Base-by-base conservation (phyloP, 1,140 invertebrate species). In the Andricus grossulariae region DNA sequence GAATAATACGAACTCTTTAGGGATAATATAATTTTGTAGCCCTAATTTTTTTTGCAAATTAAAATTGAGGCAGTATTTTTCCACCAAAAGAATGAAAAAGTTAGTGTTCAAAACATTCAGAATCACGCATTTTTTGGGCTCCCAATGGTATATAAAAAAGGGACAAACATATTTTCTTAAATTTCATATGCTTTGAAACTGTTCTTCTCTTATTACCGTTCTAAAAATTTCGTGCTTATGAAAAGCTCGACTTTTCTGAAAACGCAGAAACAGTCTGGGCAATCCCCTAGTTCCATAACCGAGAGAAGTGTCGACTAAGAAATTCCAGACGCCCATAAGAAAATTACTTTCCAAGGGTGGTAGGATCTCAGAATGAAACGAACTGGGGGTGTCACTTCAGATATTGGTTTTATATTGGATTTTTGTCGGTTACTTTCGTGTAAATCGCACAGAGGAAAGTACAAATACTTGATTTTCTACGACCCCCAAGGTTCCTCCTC, bases 381-480 rank as follows among this genome's bases (percentile, higher is more conserved):
- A 74, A 71, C 54, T n/a, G 51, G 71, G 74, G 76, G 72, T 79
- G 79, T 82, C 77, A 84, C 74, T 86, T 82, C 78, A 77, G 83
- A 83, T 86, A 86, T 86, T 86, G 83, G 80, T 84, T 86, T 86
- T 86, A 86, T 86, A 86, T 86, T 86, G 80, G 83, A 84, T 86
- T 84, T 84, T 81, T 75, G 74, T 71, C 76, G 32, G 75, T 74
- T 83, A 72, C 80, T 80, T 76, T 77, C 45, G 50, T 50, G 49
- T 75, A 25, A 70, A 73, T 76, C 75, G 75, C 32, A 72, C 57
- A 76, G 71, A 76, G 57, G 16, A 55, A 49, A 76, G 70, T 54
- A 73, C 50, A 72, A 75, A 70, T 73, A 54, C 49, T 51, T 49
- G 71, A 73, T 72, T 45, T 66, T 66, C 60, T 66, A 66, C 60